These are phyloP conservation scores for Colius striatus DNA, from an alignment of 2,113 vertebrate species.

Conservation along the genomic window DNA sequence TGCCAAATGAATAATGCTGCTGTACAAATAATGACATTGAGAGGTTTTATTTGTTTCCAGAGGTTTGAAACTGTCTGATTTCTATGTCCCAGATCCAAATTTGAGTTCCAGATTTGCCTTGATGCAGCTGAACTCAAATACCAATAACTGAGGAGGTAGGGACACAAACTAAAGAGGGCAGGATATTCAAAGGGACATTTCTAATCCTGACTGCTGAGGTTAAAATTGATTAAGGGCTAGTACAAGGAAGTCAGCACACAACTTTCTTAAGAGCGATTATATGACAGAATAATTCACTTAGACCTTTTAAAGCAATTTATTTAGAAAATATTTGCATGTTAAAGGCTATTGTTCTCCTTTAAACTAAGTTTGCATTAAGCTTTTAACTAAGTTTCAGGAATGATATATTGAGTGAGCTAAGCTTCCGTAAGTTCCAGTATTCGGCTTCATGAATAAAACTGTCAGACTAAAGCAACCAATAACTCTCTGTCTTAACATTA, in stretches of 20 bases:
- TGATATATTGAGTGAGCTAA: conserved; percentile 57
- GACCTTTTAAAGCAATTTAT: conserved; percentile 38
- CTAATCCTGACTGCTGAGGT: background rate
- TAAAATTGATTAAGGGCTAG: background rate
- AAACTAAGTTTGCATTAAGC: conserved; percentile 54
- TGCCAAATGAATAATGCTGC: background rate
- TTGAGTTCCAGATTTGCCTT: background rate
- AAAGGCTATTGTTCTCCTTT: conserved; percentile 56
- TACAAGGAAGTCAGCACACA: background rate
- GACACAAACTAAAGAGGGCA: background rate
- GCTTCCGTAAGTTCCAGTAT: conserved; percentile 36
- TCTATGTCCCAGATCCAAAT: background rate
- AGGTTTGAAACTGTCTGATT: background rate
- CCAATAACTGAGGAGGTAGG: background rate
- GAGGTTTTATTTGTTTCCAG: background rate
- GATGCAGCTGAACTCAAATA: background rate
- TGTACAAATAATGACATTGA: background rate
- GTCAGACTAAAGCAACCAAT: conserved; percentile 47
- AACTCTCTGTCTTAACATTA: conserved; percentile 60
- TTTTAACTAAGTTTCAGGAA: conserved; percentile 54
- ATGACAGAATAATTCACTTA: conserved; percentile 36
- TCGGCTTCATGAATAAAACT: conserved; percentile 63
- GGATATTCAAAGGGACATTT: background rate
- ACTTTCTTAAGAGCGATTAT: background rate
- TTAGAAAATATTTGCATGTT: conserved; percentile 47